Evolutionary conservation across 2,797 vertebrate genomes (phyloP).

Genomic region (Melanotaenia trifasciata): DNA sequence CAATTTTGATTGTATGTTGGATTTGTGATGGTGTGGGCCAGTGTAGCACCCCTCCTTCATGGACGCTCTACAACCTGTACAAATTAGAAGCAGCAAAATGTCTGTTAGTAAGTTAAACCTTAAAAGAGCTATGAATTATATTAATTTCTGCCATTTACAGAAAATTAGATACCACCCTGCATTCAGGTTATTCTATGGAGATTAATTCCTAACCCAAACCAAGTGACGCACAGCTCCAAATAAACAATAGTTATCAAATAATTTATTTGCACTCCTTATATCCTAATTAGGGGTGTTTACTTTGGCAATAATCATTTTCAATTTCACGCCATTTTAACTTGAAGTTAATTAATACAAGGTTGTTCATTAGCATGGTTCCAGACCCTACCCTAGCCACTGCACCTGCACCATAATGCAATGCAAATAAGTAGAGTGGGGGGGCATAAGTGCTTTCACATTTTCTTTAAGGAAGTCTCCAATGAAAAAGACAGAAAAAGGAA

Average conservation of each 20-base stretch:
- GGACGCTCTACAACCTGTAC: conserved; percentile 5
- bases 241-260: conserved; percentile 84
- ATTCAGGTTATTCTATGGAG: conserved; percentile 41
- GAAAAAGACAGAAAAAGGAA: conserved; percentile 45
- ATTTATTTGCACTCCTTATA: conserved; percentile 81
- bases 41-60: not conserved
- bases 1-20: conserved; percentile 15
- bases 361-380: conserved; percentile 81
- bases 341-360: conserved; percentile 87
- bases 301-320: conserved; percentile 86
- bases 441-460: conserved; percentile 61
- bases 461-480: conserved; percentile 50
- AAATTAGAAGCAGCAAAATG: conserved; percentile 22
- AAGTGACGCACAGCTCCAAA: conserved; percentile 76
- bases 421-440: conserved; percentile 67
- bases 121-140: conserved; percentile 39
- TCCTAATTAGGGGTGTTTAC: conserved; percentile 86
- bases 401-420: conserved; percentile 77
- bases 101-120: conserved; percentile 30
- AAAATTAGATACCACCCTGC: conserved; percentile 40
- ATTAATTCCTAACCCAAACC: conserved; percentile 69
- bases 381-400: conserved; percentile 69
- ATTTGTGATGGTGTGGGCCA: conserved; percentile 2
- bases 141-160: conserved; percentile 38
- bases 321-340: conserved; percentile 89